Conservation (phyloP, 2,888 invertebrate species). For the Rotaria sp. region DNA sequence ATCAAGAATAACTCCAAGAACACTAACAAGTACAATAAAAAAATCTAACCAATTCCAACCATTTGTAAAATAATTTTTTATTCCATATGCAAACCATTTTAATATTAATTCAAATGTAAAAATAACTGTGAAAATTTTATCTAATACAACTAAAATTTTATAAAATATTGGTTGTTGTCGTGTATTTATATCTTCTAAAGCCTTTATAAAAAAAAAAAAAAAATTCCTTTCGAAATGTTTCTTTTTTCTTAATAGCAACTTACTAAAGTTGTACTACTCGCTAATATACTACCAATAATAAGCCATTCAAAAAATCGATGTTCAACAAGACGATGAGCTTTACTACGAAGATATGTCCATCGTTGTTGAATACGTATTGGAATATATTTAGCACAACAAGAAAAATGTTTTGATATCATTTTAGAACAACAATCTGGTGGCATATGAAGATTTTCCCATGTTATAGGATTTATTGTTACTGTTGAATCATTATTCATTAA, state of each 20-base stretch:
- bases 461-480: neutral
- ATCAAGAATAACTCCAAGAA: constrained; percentile 78
- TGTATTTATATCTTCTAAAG: constrained; percentile 39
- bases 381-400: neutral
- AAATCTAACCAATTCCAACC: constrained; percentile 99
- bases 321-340: constrained; percentile 87
- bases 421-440: neutral
- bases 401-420: neutral
- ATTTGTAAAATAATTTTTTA: constrained; percentile 92
- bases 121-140: constrained; percentile 92
- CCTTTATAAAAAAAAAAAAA: neutral
- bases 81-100: constrained; percentile 93
- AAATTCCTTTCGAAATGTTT: too few species aligned
- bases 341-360: constrained; percentile 49
- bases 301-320: constrained; percentile 99
- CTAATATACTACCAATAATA: constrained; percentile 93
- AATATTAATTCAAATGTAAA: constrained; percentile 98
- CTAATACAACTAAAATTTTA: constrained; percentile 60
- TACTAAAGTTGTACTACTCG: constrained; percentile 92
- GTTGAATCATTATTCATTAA: neutral
- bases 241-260: constrained; percentile 52
- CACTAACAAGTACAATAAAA: constrained; percentile 80
- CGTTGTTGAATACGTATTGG: neutral
- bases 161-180: constrained; percentile 6
- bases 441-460: neutral